Evolutionary conservation across 2,797 vertebrate species (phyloP).

Genomic region (Melanotaenia nigrans): DNA sequence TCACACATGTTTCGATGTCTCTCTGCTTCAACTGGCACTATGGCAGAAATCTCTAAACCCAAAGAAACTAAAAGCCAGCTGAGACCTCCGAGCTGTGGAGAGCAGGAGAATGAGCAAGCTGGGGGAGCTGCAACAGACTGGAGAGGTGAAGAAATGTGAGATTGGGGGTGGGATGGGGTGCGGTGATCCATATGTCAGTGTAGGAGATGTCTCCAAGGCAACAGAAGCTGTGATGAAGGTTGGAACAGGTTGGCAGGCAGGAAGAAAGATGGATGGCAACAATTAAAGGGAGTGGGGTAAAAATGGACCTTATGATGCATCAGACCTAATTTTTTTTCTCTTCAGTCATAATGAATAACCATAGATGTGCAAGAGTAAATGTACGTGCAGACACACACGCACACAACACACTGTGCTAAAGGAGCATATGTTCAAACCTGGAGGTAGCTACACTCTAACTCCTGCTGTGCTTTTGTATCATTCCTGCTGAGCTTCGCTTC

Average conservation of each 20-base stretch:
- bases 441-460: conserved; percentile 16
- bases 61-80: neutral
- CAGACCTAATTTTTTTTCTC: conserved; percentile 11
- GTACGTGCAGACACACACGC: conserved; percentile 6
- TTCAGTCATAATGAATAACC: conserved; percentile 14
- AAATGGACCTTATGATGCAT: conserved; percentile 48
- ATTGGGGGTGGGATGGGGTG: conserved; percentile 15
- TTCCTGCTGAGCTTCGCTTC: conserved; percentile 22
- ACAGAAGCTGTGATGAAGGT: conserved; percentile 61
- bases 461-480: conserved; percentile 46
- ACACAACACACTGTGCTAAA: neutral
- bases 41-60: conserved; percentile 13
- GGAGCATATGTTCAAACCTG: conserved; percentile 16
- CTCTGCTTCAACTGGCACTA: conserved; percentile 15
- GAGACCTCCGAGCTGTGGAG: conserved; percentile 15
- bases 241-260: conserved; percentile 29
- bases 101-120: neutral
- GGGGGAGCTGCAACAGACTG: conserved; percentile 34
- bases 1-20: neutral
- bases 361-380: conserved; percentile 12
- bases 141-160: conserved; percentile 41
- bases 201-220: conserved; percentile 74
- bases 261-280: conserved; percentile 61
- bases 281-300: conserved; percentile 57
- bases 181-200: conserved; percentile 61